Conservation (phyloP, 2,888 invertebrate genomes). For the Brenthis ino region DNA sequence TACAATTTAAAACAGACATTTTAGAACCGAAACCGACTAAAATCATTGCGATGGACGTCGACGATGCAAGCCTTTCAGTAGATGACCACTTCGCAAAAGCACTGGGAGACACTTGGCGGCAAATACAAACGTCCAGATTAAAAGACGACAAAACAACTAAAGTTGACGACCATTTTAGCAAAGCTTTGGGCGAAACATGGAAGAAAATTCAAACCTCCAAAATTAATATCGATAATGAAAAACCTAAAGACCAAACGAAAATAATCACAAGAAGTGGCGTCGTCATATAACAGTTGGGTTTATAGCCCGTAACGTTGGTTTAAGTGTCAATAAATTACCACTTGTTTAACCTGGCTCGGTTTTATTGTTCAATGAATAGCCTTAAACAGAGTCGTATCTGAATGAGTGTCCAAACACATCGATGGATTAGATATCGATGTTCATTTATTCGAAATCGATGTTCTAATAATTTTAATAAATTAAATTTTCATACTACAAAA, state of each 20-base stretch:
- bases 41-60: conserved; percentile 83
- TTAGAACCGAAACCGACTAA: conserved; percentile 66
- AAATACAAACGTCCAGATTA: conserved; percentile 84
- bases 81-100: conserved; percentile 97
- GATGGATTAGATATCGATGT: background rate
- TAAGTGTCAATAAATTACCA: conserved; percentile 74
- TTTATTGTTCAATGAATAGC: conserved; percentile 39
- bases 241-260: conserved; percentile 70
- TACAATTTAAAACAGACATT: conserved; percentile 64
- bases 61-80: conserved; percentile 85
- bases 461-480: no score
- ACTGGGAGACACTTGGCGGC: conserved; percentile 91
- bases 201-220: conserved; percentile 85
- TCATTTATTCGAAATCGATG: background rate
- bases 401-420: conserved; percentile 9
- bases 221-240: conserved; percentile 61
- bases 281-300: conserved; percentile 75
- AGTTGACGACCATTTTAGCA: conserved; percentile 94
- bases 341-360: conserved; percentile 55
- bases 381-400: conserved; percentile 10
- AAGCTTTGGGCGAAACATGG: conserved; percentile 94
- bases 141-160: conserved; percentile 66
- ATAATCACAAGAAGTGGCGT: conserved; percentile 78
- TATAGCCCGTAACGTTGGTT: conserved; percentile 62
- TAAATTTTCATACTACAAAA: no score